Evolutionary conservation across 2,888 invertebrate species (phyloP).

Genomic region (Clistopyga incitator): DNA sequence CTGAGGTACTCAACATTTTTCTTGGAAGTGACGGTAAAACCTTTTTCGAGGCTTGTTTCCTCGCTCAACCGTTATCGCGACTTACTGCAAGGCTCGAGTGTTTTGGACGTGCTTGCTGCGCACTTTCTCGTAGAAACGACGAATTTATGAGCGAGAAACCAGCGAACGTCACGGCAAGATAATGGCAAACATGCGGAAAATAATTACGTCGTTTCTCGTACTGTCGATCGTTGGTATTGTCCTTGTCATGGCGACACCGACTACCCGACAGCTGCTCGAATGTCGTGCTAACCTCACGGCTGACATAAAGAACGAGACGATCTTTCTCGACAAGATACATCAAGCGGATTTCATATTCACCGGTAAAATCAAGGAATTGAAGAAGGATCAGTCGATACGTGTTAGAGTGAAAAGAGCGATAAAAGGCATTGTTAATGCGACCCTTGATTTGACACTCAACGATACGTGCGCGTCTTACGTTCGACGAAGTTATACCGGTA

Average conservation of each 20-base stretch:
- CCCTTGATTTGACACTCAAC: conserved; percentile 77
- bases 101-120: background rate
- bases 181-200: conserved; percentile 56
- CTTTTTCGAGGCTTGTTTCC: background rate
- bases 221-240: conserved; percentile 63
- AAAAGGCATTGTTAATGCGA: conserved; percentile 78
- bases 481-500: conserved; percentile 81
- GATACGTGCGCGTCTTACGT: conserved; percentile 80
- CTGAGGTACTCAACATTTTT: background rate
- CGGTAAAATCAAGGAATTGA: conserved; percentile 80
- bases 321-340: conserved; percentile 76
- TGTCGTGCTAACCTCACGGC: conserved; percentile 80
- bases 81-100: background rate
- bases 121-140: conserved; percentile 28
- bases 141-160: conserved; percentile 54
- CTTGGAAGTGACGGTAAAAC: background rate
- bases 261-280: conserved; percentile 80
- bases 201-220: conserved; percentile 55
- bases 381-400: conserved; percentile 71
- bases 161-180: conserved; percentile 30
- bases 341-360: conserved; percentile 81
- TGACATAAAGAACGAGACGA: conserved; percentile 79
- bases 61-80: background rate
- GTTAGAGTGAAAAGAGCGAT: conserved; percentile 81
- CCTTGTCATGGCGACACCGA: conserved; percentile 69